Evolutionary conservation across 2,113 vertebrate species (phyloP).

Genomic region (Sphaerodactylus townsendi): DNA sequence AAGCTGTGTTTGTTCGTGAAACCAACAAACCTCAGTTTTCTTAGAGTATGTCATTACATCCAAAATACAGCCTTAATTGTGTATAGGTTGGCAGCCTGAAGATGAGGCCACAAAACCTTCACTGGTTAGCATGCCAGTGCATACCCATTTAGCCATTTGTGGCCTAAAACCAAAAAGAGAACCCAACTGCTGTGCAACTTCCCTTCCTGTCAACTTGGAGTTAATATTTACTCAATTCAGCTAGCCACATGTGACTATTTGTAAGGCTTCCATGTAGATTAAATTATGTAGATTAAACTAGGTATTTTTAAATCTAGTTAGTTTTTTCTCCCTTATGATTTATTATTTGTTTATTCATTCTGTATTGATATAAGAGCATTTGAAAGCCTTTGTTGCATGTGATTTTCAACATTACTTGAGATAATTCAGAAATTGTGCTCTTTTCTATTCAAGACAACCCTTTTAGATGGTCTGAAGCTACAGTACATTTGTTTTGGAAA

Average conservation of each 20-base stretch:
- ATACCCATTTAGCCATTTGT: background rate
- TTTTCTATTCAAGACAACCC: background rate
- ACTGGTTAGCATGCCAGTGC: background rate
- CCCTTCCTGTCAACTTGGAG: background rate
- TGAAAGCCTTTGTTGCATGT: slow-evolving; percentile 17
- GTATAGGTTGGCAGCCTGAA: background rate
- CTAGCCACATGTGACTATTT: background rate
- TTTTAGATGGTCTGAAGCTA: background rate
- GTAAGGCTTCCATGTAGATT: background rate
- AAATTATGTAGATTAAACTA: background rate
- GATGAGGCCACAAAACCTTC: background rate
- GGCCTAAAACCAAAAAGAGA: background rate
- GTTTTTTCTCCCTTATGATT: background rate
- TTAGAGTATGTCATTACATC: too few relatives aligned
- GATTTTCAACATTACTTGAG: background rate
- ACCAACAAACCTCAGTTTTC: too few relatives aligned
- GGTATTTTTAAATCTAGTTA: too few relatives aligned
- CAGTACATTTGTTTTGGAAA: background rate
- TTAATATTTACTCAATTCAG: background rate
- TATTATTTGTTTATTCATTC: background rate
- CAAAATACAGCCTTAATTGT: too few relatives aligned
- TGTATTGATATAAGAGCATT: slow-evolving; percentile 8
- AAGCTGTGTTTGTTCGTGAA: too few relatives aligned
- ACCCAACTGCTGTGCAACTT: background rate
- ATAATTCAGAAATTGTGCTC: slow-evolving; percentile 1